Percentiles rank a stretch among this genome's conserved stretches.
Conservation (phyloP, 2,888 invertebrate genomes). For the Leptopilina myrica region DNA sequence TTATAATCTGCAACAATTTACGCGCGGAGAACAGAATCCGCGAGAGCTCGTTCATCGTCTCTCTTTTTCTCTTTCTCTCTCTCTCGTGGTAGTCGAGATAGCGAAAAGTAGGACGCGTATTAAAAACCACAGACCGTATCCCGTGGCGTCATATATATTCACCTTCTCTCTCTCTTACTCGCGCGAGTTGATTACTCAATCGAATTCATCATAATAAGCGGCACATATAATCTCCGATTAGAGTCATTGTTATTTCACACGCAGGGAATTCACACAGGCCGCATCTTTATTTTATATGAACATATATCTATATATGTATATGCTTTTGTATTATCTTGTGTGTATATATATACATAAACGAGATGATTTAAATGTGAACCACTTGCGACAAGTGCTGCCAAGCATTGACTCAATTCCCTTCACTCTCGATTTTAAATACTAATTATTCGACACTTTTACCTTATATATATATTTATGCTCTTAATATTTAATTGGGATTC, state of each 20-base stretch:
- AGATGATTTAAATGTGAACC: not conserved
- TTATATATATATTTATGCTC: too few relatives aligned
- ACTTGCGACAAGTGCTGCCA: conserved; percentile 3
- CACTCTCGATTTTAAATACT: not conserved
- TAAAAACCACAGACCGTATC: conserved; percentile 75
- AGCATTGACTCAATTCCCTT: not conserved
- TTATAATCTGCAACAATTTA: too few relatives aligned
- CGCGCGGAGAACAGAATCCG: conserved; percentile 46
- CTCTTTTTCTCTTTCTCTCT: not conserved
- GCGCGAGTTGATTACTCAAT: conserved; percentile 70
- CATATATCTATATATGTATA: too few relatives aligned
- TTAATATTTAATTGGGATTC: too few relatives aligned
- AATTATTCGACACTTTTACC: too few relatives aligned
- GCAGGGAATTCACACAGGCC: conserved; percentile 18
- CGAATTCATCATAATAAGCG: conserved; percentile 74
- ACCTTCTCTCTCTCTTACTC: conserved; percentile 35
- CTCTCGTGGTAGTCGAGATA: conserved; percentile 61
- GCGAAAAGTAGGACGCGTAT: conserved; percentile 77
- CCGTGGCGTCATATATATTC: conserved; percentile 68
- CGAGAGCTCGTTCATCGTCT: conserved; percentile 56
- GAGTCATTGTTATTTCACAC: conserved; percentile 28
- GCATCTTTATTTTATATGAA: too few relatives aligned
- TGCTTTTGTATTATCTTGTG: too few relatives aligned
- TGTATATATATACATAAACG: too few relatives aligned
- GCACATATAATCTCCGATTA: conserved; percentile 64